Evolutionary conservation across 2,888 invertebrate genomes (phyloP), one percentile per base, ranked within the genome.

Genomic region (Drosophila barbarae): DNA sequence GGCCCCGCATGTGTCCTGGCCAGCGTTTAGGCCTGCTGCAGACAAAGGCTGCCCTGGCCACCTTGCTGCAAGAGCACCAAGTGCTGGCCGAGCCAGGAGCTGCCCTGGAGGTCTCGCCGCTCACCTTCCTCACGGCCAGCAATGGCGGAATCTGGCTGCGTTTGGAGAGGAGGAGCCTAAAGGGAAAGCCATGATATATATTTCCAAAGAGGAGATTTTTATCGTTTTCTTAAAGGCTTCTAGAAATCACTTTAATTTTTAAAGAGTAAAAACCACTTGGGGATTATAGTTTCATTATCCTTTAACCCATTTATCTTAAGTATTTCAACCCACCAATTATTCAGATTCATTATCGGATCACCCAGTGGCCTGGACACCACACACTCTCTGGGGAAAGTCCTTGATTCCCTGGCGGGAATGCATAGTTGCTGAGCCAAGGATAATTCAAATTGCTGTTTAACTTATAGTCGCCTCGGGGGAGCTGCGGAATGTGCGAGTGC

Each of bases 1-100:
- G 87, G 2, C 80, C 84, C 5, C 79, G 87, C n/a, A 85, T 85
- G 87, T 87, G 87, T 46, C 87, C 87, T 18, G 87, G 87, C 4
- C 76, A 75, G 68, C 84, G 86, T 3, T 76, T 87, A 32, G 87
- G 82, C 15, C 58, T 87, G 10, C 70, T 74, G 0, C 85, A 85
- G 54, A 76, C 76, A 5, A 86, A 87, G 55, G 87, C 87, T 4
- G 87, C 86, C 0, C 59, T 87, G 34, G 80, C 55, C 1, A 71
- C 78, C 1, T 42, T 87, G 13, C 63, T 87, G 7, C 69, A 63
- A 1, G 70, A 77, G 26, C 84, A 83, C 47, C 60, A 60, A 1
- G 78, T 87, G 3, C 54, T 71, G 12, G 56, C 57, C 5, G 13
- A 32, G 0, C 42, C 60, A 3, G n/a, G 10, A 28, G 0, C 51